Evolutionary conservation across 2,888 invertebrate genomes (phyloP).

Genomic region (Xylota segnis): DNA sequence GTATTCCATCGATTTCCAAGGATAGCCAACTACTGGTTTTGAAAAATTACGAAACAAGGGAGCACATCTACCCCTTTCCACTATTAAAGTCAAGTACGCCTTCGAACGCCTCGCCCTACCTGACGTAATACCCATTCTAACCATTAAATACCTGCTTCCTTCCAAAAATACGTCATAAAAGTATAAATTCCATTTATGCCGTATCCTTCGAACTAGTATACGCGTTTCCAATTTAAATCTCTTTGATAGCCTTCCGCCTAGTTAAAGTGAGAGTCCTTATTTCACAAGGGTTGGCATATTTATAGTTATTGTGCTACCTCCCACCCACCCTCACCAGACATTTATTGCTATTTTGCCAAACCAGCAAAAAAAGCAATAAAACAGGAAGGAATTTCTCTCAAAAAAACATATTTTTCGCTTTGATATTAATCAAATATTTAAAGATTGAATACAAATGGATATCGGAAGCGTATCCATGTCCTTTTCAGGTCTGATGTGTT

Average conservation of each 20-base stretch:
- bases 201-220: background rate
- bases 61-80: background rate
- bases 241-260: background rate
- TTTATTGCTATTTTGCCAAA: slow-evolving; percentile 54
- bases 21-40: no score
- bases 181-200: slow-evolving; percentile 12
- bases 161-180: background rate
- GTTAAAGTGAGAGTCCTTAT: background rate
- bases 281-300: slow-evolving; percentile 9
- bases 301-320: slow-evolving; percentile 32
- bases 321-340: background rate
- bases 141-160: background rate
- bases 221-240: slow-evolving; percentile 26
- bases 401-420: slow-evolving; percentile 50
- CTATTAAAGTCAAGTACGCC: background rate
- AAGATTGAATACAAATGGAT: slow-evolving; percentile 64
- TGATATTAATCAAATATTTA: slow-evolving; percentile 71
- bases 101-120: background rate
- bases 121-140: background rate
- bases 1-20: no score
- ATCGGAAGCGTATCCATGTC: slow-evolving; percentile 54
- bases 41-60: no score
- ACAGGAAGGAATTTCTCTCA: slow-evolving; percentile 3
- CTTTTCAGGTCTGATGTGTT: slow-evolving; percentile 42
- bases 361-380: slow-evolving; percentile 41